Evolutionary conservation across 2,888 invertebrate genomes (phyloP).

Genomic region (Sinopyrophorus schimmeli): DNA sequence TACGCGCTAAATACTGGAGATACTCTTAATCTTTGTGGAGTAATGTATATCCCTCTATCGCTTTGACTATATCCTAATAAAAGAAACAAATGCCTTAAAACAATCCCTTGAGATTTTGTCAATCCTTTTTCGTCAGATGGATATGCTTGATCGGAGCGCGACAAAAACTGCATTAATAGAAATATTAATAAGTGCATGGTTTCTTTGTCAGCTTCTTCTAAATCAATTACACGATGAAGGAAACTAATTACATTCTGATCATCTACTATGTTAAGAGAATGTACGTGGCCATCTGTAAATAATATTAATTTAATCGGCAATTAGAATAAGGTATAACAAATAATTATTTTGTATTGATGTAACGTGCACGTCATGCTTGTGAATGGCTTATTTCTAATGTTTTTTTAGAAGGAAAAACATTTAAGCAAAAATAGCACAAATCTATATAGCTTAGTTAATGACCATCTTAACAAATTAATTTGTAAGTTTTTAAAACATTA

Average conservation of each 20-base stretch:
- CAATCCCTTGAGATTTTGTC: constrained; percentile 80
- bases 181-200: constrained; percentile 93
- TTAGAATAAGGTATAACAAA: too few relatives aligned
- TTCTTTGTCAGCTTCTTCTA: constrained; percentile 93
- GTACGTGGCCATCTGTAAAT: constrained; percentile 77
- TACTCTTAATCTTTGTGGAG: constrained; percentile 81
- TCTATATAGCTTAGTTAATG: too few relatives aligned
- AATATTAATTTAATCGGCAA: too few relatives aligned
- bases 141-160: constrained; percentile 78
- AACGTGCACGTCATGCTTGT: constrained; percentile 7
- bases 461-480: constrained; percentile 7
- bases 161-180: constrained; percentile 95
- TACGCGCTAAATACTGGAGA: constrained; percentile 97
- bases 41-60: constrained; percentile 89
- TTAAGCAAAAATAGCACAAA: too few relatives aligned
- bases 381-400: too few relatives aligned
- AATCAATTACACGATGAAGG: constrained; percentile 85
- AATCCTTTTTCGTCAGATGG: constrained; percentile 85
- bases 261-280: constrained; percentile 80
- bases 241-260: constrained; percentile 77
- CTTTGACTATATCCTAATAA: constrained; percentile 90
- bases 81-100: constrained; percentile 88
- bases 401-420: too few relatives aligned
- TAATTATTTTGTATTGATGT: neutral
- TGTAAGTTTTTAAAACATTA: constrained; percentile 12